Evolutionary conservation across 2,113 vertebrate genomes (phyloP).

Genomic region (Chaetodon auriga): DNA sequence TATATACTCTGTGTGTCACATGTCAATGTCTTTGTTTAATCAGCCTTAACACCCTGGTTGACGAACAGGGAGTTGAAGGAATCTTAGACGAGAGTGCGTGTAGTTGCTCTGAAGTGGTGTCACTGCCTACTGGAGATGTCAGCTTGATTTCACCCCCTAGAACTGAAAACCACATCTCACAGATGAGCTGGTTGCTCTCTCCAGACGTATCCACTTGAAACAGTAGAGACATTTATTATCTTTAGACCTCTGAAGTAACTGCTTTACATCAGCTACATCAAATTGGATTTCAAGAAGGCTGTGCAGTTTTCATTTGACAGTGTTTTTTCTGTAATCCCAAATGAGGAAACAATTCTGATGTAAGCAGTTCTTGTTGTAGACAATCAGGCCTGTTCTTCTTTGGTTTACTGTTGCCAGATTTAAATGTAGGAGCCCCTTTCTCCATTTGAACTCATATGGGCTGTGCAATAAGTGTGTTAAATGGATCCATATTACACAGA

Average conservation of each 20-base stretch:
- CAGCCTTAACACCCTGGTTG: constrained; percentile 13
- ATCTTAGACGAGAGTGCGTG: constrained; percentile 31
- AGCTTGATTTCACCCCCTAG: constrained; percentile 58
- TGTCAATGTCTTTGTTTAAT: constrained; percentile 2
- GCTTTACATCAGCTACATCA: constrained; percentile 44
- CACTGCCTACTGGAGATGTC: constrained; percentile 25
- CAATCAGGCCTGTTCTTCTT: constrained; percentile 33
- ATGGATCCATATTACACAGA: constrained; percentile 66
- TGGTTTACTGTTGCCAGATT: constrained; percentile 54
- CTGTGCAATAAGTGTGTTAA: constrained; percentile 64
- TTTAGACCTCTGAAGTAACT: constrained; percentile 19
- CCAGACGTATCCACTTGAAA: constrained; percentile 58
- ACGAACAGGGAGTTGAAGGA: constrained; percentile 26
- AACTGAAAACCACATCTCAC: constrained; percentile 37
- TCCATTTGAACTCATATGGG: constrained; percentile 51
- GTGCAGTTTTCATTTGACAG: constrained; percentile 15
- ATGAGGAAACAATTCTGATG: constrained; percentile 21
- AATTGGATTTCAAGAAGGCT: constrained; percentile 28
- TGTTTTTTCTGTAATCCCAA: constrained; percentile 19
- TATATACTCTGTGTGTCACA: constrained; percentile 23
- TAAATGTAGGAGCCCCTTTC: constrained; percentile 26
- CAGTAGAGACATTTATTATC: constrained; percentile 66
- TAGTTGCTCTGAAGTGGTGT: constrained; percentile 15
- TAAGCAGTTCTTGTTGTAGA: constrained; percentile 15
- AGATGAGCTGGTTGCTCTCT: constrained; percentile 43